Evolutionary conservation across 1,140 invertebrate genomes (phyloP), one percentile per base, ranked within the genome.

Genomic region (Pseudachorutes palmiensis): DNA sequence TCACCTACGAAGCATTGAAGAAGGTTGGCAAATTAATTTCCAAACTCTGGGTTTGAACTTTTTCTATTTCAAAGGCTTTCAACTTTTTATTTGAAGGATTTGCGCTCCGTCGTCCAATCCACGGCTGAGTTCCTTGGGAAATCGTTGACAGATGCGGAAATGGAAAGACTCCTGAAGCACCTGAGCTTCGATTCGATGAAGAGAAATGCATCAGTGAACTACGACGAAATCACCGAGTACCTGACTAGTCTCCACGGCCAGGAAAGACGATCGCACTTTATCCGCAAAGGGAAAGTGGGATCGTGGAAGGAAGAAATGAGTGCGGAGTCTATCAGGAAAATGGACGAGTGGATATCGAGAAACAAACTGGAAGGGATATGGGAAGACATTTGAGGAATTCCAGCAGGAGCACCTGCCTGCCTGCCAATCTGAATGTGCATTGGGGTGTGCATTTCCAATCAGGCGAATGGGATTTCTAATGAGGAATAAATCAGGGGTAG

Each of bases 131-230:
- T 93, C 76, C 76, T 95, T 5, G 81, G 82, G 0, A 88, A 88
- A 76, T 75, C 77, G 0, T 70, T 91, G 2, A 83, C 79, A 0
- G 84, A 88, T 0, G 80, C 86, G 19, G 81, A 90, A 64, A 77
- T 90, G 0, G 77, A 81, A 0, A 80, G 80, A n/a, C 79, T 94
- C 0, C 82, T 82, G 32, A 82, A 89, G 1, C 87, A 92, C 75
- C 78, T 92, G 0, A 87, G 86, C 51, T 92, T 94, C 70, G 80
- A 85, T 22, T 86, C 83, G 72, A 90, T 94, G 90, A 87, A 87
- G 70, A 80, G 81, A 0, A 94, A 94, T 76, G 82, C 83, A 22
- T 85, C 86, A 1, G 82, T 89, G 0, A 91, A 92, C 75, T 68
- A 65, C 49, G 71, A 74, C 14, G 66, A 62, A 49, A 61, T 68